Percentiles rank a stretch among this genome's conserved stretches.
These are phyloP conservation scores for Capromys pilorides DNA, from an alignment of 2,797 vertebrate genomes.

Conservation along the genomic window DNA sequence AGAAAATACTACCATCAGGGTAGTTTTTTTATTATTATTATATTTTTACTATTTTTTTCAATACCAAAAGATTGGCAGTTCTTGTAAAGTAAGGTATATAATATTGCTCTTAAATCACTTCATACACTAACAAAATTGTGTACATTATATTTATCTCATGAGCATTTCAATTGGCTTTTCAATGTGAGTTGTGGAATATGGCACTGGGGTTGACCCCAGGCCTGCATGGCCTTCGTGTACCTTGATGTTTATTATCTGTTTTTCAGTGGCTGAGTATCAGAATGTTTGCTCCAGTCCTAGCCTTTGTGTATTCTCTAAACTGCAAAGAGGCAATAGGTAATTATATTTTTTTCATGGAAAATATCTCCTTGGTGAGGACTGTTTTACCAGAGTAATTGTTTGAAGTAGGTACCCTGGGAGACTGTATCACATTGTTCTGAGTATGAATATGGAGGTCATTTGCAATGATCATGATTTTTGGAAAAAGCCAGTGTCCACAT, in stretches of 20 bases:
- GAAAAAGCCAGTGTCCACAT: not conserved
- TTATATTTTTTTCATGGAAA: not conserved
- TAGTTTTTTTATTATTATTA: not conserved
- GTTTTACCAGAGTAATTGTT: not conserved
- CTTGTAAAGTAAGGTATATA: not conserved
- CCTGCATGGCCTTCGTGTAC: not conserved
- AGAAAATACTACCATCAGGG: not conserved
- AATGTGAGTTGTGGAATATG: not conserved
- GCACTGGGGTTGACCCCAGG: not conserved
- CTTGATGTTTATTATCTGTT: not conserved
- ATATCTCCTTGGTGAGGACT: not conserved
- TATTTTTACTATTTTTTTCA: not conserved
- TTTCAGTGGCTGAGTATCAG: not conserved
- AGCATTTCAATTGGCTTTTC: conserved; percentile 56
- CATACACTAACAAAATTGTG: not conserved
- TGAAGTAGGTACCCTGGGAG: not conserved
- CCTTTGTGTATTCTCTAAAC: not conserved
- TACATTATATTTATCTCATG: conserved; percentile 35
- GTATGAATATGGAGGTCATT: not conserved
- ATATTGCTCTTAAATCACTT: not conserved
- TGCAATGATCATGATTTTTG: not conserved
- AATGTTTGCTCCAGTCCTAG: not conserved
- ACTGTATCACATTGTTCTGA: not conserved
- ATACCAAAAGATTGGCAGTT: not conserved
- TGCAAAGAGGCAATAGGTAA: not conserved